Percentiles rank a stretch among this genome's conserved stretches.
These are phyloP conservation scores for Huso huso DNA, from an alignment of 2,797 vertebrate species.

Conservation along the genomic window DNA sequence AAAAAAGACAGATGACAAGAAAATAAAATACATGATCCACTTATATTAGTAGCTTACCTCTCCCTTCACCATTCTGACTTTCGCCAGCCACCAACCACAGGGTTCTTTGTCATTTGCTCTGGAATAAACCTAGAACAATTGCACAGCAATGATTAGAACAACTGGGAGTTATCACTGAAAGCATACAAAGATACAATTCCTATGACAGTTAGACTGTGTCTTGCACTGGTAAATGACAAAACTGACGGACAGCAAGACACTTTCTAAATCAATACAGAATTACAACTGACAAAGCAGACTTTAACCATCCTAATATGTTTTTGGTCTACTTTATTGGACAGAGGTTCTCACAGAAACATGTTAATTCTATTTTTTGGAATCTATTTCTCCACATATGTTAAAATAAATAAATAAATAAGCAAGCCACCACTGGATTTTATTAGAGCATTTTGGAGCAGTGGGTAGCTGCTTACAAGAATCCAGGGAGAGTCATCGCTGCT, in stretches of 20 bases:
- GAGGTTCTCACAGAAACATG: too few relatives aligned
- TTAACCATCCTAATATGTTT: too few relatives aligned
- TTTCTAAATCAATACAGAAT: neutral
- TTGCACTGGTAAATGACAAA: conserved; percentile 5
- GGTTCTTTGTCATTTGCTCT: conserved; percentile 98
- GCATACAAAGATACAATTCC: too few relatives aligned
- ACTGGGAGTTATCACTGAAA: too few relatives aligned
- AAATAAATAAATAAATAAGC: too few relatives aligned
- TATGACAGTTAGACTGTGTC: neutral
- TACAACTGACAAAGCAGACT: neutral
- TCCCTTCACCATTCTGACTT: conserved; percentile 99
- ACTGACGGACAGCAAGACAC: neutral
- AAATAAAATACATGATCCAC: conserved; percentile 32
- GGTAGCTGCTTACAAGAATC: neutral
- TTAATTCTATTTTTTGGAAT: too few relatives aligned
- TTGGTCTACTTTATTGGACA: too few relatives aligned
- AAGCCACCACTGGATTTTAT: too few relatives aligned
- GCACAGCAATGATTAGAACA: neutral
- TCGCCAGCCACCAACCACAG: conserved; percentile 98
- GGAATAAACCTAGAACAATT: conserved; percentile 82
- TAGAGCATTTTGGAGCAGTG: too few relatives aligned
- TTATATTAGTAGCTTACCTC: conserved; percentile 72
- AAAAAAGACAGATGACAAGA: conserved; percentile 15
- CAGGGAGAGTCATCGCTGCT: neutral
- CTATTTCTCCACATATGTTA: too few relatives aligned